A percentile compares a stretch with the other conserved stretches of the same genome.
Evolutionary conservation across 2,888 invertebrate species (phyloP).

Genomic region (Crematogaster levior): DNA sequence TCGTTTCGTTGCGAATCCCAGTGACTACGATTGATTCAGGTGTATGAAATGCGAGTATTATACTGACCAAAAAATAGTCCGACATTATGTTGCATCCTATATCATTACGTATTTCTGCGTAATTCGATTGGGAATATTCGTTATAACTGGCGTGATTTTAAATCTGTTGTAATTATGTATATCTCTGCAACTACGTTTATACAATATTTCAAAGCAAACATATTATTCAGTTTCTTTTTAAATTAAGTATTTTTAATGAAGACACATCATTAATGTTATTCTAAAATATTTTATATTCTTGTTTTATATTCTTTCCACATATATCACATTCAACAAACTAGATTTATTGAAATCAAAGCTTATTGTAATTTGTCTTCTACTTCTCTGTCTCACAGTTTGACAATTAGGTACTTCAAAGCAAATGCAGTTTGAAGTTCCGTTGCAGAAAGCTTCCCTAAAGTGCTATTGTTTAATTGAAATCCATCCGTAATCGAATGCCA

Average conservation of each 20-base stretch:
- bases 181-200: not conserved
- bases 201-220: not conserved
- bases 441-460: not conserved
- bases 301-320: not conserved
- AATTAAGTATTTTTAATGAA: slow-evolving; percentile 1
- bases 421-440: not conserved
- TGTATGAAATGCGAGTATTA: slow-evolving; percentile 14
- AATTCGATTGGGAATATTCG: not conserved
- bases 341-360: not conserved
- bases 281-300: not conserved
- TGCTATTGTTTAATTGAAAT: not conserved
- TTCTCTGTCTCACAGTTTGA: not conserved
- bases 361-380: not conserved
- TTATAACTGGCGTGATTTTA: not conserved
- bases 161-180: not conserved
- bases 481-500: not conserved
- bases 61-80: not conserved
- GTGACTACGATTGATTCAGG: slow-evolving; percentile 18
- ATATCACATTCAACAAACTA: not conserved
- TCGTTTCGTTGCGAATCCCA: slow-evolving; percentile 46
- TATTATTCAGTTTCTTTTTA: not conserved
- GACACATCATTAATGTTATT: not conserved
- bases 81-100: not conserved
- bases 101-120: not conserved
- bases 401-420: not conserved